phyloP scores from a whole-genome alignment of 37 sponge, comb jelly and placozoan genomes.

The Tethya wilhelma region DNA sequence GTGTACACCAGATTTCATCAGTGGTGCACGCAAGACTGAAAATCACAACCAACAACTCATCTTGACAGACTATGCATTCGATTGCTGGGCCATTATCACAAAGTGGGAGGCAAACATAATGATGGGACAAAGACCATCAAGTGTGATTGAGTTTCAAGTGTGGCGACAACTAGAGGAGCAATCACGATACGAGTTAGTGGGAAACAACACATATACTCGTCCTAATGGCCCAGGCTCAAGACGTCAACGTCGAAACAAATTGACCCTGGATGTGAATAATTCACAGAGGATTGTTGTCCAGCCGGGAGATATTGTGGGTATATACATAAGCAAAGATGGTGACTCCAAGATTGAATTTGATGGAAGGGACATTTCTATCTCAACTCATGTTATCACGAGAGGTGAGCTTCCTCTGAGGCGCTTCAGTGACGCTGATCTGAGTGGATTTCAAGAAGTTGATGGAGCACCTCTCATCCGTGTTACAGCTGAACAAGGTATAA shows the following conservation, averaged over 20 bases:
- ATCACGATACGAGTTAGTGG: slow-evolving; percentile 1
- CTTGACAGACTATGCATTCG: slow-evolving; percentile 2
- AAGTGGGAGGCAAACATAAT: slow-evolving; percentile 3
- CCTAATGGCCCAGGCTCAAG: not conserved
- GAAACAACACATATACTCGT: not conserved
- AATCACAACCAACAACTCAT: slow-evolving; percentile 3
- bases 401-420: too few species aligned
- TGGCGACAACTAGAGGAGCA: not conserved
- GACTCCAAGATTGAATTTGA: not conserved
- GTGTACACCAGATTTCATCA: not conserved
- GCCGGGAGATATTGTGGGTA: slow-evolving; percentile 9
- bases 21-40: not conserved
- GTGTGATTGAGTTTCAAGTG: slow-evolving; percentile 14
- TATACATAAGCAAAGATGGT: not conserved
- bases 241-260: not conserved
- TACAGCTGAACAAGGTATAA: too few species aligned
- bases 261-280: not conserved
- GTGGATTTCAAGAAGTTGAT: too few species aligned
- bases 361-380: too few species aligned
- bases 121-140: too few species aligned
- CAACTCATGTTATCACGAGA: too few species aligned
- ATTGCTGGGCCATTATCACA: not conserved
- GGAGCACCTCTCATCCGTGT: not conserved
- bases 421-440: too few species aligned
- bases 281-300: not conserved